Evolutionary conservation across 35 echinoderm and acorn worm genomes (phyloP), one percentile per base, ranked within the genome.

Genomic region (Stichopus chloronotus): DNA sequence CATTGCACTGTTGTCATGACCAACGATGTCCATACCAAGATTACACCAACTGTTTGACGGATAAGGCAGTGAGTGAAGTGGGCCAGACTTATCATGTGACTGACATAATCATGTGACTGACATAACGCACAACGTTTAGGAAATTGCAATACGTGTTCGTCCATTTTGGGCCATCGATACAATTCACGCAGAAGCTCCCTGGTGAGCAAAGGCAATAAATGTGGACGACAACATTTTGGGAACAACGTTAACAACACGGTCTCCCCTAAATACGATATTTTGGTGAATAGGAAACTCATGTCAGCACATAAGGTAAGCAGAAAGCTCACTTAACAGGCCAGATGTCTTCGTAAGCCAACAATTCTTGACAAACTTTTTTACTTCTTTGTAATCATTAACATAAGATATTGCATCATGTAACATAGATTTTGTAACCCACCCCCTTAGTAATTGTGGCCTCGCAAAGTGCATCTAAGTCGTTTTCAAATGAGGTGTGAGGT

Each of bases 151-250:
- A 96, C 91, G 23, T 90, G 85, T 30, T 80, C 60, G 57, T 96
- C 92, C 78, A 96, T 94, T 43, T 84, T 57, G 53, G 95, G 95
- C 95, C 95, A 96, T 88, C 93, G 91, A 78, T 94, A 94, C 3
- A 87, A 52, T 17, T 94, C 82, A 52, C 92, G 63, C 12, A 91
- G 78, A n/a, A 88, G 4, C 53, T 96, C 72, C 92, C 52, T 92
- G 55, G 71, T 96, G 95, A 7, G 94, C 94, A 11, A 81, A n/a
- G 5, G 58, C 17, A 94, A 88, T 56, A 13, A 92, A 25, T 3
- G 23, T 87, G 14, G 59, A 1, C 25, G 94, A 57, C 20, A 93
- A 56, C 55, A 52, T 24, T 58, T 9, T 4, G 2, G 95, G 89
- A 12, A 96, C 88, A 8, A 94, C 80, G 9, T 94, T 79, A 7